Conservation (phyloP, 2,797 vertebrate species). For the Rachycentron canadum region DNA sequence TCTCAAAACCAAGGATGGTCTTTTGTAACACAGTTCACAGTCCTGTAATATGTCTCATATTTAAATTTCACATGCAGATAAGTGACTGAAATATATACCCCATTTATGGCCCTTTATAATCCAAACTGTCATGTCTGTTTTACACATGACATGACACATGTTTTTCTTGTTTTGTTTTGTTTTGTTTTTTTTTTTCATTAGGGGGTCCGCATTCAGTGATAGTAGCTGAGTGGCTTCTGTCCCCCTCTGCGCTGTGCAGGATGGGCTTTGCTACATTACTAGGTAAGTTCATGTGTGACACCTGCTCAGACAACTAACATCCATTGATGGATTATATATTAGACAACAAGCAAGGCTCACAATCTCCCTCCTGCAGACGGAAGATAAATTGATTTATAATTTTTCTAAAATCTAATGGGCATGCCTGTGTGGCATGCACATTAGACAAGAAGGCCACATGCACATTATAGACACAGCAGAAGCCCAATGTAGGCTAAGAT, state of each 20-base stretch:
- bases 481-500: no score
- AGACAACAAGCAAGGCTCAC: neutral
- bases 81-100: neutral
- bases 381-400: neutral
- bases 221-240: slow-evolving; percentile 92
- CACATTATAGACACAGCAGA: no score
- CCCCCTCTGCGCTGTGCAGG: slow-evolving; percentile 88
- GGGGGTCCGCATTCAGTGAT: slow-evolving; percentile 94
- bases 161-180: no score
- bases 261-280: slow-evolving; percentile 92
- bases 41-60: slow-evolving; percentile 4
- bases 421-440: no score
- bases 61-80: neutral
- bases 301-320: slow-evolving; percentile 4
- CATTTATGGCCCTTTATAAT: neutral
- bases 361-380: neutral
- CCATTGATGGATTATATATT: slow-evolving; percentile 5
- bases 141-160: neutral
- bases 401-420: no score
- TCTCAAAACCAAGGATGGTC: slow-evolving; percentile 26
- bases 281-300: slow-evolving; percentile 83
- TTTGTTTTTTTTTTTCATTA: slow-evolving; percentile 72
- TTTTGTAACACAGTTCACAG: slow-evolving; percentile 20
- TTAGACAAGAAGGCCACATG: no score
- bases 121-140: slow-evolving; percentile 5